Percentiles rank a stretch among this genome's conserved stretches.
Evolutionary conservation across 2,888 invertebrate species (phyloP).

Genomic region (Schrankia costaestrigalis): DNA sequence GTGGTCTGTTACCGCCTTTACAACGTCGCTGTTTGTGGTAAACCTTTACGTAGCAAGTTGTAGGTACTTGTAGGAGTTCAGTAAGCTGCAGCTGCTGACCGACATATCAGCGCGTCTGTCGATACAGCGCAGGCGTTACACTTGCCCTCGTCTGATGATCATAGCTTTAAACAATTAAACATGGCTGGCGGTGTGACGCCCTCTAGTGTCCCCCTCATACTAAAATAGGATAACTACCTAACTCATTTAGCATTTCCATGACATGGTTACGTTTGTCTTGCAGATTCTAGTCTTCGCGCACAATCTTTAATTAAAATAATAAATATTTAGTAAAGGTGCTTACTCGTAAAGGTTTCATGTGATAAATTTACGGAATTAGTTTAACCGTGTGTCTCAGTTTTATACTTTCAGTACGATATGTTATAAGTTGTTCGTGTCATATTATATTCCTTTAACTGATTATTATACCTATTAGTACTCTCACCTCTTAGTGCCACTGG

Average conservation of each 20-base stretch:
- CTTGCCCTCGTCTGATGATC: constrained; percentile 45
- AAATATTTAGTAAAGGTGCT: constrained; percentile 62
- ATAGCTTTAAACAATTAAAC: constrained; percentile 65
- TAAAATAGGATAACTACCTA: constrained; percentile 13
- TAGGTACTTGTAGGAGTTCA: constrained; percentile 18
- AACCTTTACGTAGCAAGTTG: constrained; percentile 38
- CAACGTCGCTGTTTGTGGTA: constrained; percentile 30
- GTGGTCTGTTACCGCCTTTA: constrained; percentile 12
- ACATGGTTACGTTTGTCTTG: constrained; percentile 54
- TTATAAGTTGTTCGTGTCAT: constrained; percentile 74
- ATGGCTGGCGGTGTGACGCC: constrained; percentile 32
- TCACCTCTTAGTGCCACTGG: constrained; percentile 75
- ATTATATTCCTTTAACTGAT: constrained; percentile 63
- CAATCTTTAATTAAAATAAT: constrained; percentile 55
- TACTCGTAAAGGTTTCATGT: constrained; percentile 68
- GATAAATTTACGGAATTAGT: constrained; percentile 59
- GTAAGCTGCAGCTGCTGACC: constrained; percentile 15
- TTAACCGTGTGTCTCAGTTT: constrained; percentile 45
- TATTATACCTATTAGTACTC: constrained; percentile 68
- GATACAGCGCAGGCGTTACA: constrained; percentile 14
- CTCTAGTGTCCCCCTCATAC: constrained; percentile 19
- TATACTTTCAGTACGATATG: constrained; percentile 46
- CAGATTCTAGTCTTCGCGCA: constrained; percentile 77
- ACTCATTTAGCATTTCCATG: constrained; percentile 56
- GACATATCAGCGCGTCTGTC: constrained; percentile 14